A percentile compares a stretch with the other conserved stretches of the same genome.
phyloP scores from a whole-genome alignment of 2,888 invertebrate genomes.

The Marronus borbonicus region DNA sequence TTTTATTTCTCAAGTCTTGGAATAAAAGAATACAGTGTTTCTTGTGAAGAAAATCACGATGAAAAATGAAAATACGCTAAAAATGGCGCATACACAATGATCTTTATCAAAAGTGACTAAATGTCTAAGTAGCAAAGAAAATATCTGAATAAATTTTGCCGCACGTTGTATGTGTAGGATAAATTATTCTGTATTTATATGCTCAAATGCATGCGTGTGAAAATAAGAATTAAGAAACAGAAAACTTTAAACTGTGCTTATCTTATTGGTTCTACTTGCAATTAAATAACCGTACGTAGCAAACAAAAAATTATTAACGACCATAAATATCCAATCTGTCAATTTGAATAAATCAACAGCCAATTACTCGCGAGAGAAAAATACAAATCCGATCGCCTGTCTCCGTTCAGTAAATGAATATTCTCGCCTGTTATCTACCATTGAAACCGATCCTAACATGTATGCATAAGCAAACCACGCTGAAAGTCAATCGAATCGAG shows the following conservation, averaged over 20 bases:
- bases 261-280: background rate
- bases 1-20: no score
- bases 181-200: no score
- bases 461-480: no score
- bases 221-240: background rate
- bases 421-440: background rate
- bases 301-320: background rate
- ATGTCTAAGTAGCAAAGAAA: no score
- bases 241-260: background rate
- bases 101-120: no score
- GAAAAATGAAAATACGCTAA: no score
- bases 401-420: background rate
- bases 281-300: constrained; percentile 1
- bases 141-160: no score
- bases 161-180: no score
- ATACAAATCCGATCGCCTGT: background rate
- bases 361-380: constrained; percentile 22
- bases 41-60: no score
- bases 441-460: background rate
- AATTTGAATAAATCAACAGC: constrained; percentile 27
- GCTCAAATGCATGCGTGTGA: background rate
- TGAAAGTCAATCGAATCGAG: background rate
- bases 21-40: no score
- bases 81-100: no score
- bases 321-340: constrained; percentile 24